Percentiles rank a stretch among this genome's conserved stretches.
Conservation (phyloP, 2,888 invertebrate species). For the Eupeodes luniger region DNA sequence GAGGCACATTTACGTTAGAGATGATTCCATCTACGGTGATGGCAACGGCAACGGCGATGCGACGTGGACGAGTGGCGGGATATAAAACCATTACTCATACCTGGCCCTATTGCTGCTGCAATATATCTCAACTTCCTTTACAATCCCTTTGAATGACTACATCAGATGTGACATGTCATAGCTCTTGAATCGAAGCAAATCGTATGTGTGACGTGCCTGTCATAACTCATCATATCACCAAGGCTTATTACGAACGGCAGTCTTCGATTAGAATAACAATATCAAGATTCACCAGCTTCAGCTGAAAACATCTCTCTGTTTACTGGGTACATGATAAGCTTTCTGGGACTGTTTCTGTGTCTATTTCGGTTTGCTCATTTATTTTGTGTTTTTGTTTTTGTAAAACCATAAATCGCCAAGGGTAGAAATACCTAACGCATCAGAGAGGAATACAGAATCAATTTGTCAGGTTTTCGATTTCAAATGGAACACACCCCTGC, state of each 20-base stretch:
- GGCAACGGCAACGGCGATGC: conserved; percentile 4
- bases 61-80: conserved; percentile 62
- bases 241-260: conserved; percentile 51
- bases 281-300: conserved; percentile 18
- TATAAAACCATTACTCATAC: conserved; percentile 76
- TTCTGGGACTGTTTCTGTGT: conserved; percentile 19
- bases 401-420: conserved; percentile 53
- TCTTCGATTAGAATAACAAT: conserved; percentile 73
- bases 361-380: conserved; percentile 40
- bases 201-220: conserved; percentile 76
- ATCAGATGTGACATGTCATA: conserved; percentile 74
- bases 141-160: conserved; percentile 60
- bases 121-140: conserved; percentile 61
- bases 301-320: background rate
- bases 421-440: background rate
- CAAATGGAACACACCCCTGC: conserved; percentile 50
- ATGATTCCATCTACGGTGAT: conserved; percentile 54
- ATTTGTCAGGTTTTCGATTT: conserved; percentile 74
- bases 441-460: conserved; percentile 50
- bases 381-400: conserved; percentile 47
- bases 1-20: conserved; percentile 59
- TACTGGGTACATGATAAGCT: conserved; percentile 43
- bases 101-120: conserved; percentile 54
- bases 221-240: conserved; percentile 73
- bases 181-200: conserved; percentile 73